A percentile compares a stretch with the other conserved stretches of the same genome.
These are phyloP conservation scores for Ammodytes dubius DNA, from an alignment of 2,113 vertebrate species.

Conservation along the genomic window DNA sequence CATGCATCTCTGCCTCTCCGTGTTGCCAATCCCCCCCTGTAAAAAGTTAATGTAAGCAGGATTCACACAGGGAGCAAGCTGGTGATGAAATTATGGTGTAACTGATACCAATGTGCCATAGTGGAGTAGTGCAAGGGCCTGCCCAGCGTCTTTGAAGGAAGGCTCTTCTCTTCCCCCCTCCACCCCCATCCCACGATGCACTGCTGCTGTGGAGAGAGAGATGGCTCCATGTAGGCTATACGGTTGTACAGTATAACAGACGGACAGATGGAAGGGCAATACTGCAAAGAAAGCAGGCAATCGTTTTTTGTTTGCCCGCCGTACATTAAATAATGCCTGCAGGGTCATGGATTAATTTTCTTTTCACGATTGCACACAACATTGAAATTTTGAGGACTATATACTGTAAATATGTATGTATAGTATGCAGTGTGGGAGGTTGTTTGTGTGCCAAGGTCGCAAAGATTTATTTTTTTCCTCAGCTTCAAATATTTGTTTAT, in stretches of 20 bases:
- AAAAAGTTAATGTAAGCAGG: conserved; percentile 88
- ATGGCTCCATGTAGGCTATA: conserved; percentile 51
- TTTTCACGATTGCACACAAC: conserved; percentile 54
- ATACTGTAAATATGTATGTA: conserved; percentile 28
- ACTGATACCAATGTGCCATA: conserved; percentile 86
- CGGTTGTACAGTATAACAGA: conserved; percentile 68
- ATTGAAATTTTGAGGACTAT: conserved; percentile 50
- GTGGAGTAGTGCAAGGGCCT: conserved; percentile 72
- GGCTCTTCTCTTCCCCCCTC: conserved; percentile 47
- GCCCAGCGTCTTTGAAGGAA: conserved; percentile 76
- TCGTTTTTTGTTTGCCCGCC: conserved; percentile 57
- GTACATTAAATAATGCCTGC: conserved; percentile 35
- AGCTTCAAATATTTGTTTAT: background rate
- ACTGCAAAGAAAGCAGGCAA: conserved; percentile 72
- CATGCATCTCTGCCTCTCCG: conserved; percentile 77
- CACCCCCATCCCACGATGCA: conserved; percentile 65
- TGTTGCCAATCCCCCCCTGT: conserved; percentile 82
- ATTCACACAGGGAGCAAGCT: conserved; percentile 84
- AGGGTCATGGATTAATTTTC: conserved; percentile 46
- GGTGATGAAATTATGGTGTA: conserved; percentile 90
- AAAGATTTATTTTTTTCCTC: background rate
- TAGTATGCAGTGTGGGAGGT: background rate
- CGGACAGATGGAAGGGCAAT: conserved; percentile 77
- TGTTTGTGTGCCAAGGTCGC: background rate
- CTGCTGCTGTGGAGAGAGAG: conserved; percentile 56